Conservation (phyloP, 2,888 invertebrate genomes). For the Octonoba sinensis region DNA sequence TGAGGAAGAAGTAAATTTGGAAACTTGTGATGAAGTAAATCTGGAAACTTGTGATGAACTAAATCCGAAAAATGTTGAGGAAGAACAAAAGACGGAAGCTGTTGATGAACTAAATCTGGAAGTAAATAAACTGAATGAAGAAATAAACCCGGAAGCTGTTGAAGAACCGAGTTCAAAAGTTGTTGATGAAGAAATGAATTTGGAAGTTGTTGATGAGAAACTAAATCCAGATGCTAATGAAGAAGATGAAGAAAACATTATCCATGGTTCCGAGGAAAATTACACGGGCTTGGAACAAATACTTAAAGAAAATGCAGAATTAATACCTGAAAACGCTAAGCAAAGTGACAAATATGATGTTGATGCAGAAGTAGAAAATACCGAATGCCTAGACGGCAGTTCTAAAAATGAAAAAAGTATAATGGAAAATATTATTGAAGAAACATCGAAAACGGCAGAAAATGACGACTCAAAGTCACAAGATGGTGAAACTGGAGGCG, state of each 20-base stretch:
- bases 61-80: not conserved
- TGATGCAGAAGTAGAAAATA: not conserved
- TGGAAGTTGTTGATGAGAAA: not conserved
- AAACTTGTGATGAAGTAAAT: not conserved
- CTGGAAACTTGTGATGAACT: not conserved
- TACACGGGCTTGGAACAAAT: no score
- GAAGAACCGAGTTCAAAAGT: not conserved
- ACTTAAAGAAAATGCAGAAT: no score
- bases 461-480: no score
- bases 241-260: not conserved
- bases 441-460: no score
- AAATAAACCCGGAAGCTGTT: constrained; percentile 5
- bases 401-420: no score
- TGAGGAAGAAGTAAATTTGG: not conserved
- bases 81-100: not conserved
- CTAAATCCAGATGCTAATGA: not conserved
- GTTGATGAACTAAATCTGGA: not conserved
- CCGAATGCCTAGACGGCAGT: no score
- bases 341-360: not conserved
- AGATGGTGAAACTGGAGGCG: not conserved
- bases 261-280: no score
- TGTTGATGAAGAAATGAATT: not conserved
- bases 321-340: no score
- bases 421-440: no score
- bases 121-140: constrained; percentile 19